A percentile compares a stretch with the other conserved stretches of the same genome.
phyloP scores from a whole-genome alignment of 2,888 invertebrate species.

The Melangyna quadrimaculata region DNA sequence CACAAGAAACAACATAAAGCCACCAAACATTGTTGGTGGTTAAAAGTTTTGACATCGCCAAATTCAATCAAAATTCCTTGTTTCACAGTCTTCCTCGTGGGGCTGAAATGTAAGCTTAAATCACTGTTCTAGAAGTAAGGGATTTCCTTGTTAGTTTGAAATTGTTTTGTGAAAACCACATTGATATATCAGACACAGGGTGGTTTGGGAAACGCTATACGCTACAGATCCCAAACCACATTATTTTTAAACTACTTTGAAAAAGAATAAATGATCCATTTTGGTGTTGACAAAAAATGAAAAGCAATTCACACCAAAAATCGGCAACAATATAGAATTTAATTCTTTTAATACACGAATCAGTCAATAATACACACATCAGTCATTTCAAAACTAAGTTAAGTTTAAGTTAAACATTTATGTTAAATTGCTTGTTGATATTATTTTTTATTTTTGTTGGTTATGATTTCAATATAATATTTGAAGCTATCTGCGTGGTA shows the following conservation, averaged over 20 bases:
- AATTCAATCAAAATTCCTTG: constrained; percentile 62
- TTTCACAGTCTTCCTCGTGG: not conserved
- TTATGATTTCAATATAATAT: too few species aligned
- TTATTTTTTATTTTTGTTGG: too few species aligned
- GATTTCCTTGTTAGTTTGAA: constrained; percentile 13
- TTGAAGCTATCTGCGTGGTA: too few species aligned
- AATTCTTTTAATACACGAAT: too few species aligned
- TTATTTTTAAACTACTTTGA: not conserved
- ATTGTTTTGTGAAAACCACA: not conserved
- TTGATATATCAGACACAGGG: constrained; percentile 5
- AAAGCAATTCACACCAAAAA: too few species aligned
- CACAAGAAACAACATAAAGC: constrained; percentile 10
- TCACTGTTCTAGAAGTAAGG: not conserved
- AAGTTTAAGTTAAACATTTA: too few species aligned
- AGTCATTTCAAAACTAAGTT: too few species aligned
- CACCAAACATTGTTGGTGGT: constrained; percentile 34
- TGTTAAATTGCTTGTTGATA: too few species aligned
- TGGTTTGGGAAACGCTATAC: not conserved
- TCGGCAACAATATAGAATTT: too few species aligned
- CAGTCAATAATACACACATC: too few species aligned
- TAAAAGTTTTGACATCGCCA: constrained; percentile 49
- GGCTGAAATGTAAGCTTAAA: not conserved
- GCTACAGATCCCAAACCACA: not conserved
- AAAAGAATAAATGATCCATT: too few species aligned
- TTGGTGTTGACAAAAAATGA: too few species aligned